Conservation (phyloP, 1,140 invertebrate genomes). For the Elysia chlorotica region DNA sequence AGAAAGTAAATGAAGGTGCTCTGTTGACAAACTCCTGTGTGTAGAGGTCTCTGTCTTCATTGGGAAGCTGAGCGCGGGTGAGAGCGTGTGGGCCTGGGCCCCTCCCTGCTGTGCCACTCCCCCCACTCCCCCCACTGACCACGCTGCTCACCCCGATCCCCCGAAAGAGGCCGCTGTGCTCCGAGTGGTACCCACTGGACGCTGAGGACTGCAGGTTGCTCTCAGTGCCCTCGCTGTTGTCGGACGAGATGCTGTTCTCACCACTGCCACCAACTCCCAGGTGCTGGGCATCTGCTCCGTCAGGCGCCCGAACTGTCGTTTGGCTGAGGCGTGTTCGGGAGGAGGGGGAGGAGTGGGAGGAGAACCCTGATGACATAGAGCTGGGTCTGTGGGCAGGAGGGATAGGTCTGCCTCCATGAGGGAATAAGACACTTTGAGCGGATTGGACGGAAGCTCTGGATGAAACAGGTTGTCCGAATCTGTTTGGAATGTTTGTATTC, state of each 20-base stretch:
- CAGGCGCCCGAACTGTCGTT: no score
- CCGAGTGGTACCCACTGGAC: constrained; percentile 37
- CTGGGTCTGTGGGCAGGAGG: not conserved
- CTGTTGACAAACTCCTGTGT: constrained; percentile 37
- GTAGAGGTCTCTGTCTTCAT: constrained; percentile 20
- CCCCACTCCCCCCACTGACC: no score
- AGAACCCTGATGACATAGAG: not conserved
- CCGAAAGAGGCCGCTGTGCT: constrained; percentile 8
- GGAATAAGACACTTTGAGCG: constrained; percentile 14
- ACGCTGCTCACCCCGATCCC: no score
- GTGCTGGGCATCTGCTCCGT: no score
- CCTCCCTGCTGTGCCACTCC: no score
- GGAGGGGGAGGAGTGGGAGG: not conserved
- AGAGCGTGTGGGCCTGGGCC: no score
- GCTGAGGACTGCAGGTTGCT: constrained; percentile 33
- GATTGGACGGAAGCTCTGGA: no score
- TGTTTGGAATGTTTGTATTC: no score
- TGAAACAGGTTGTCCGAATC: no score
- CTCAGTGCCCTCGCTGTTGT: constrained; percentile 37
- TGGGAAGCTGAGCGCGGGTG: no score
- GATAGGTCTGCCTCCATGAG: constrained; percentile 7
- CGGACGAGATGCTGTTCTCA: constrained; percentile 36
- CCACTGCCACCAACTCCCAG: constrained; percentile 12
- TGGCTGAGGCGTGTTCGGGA: not conserved
- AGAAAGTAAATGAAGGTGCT: constrained; percentile 20